A percentile compares a stretch with the other conserved stretches of the same genome.
phyloP scores from a whole-genome alignment of 2,797 vertebrate species.

The Babyrousa celebensis region DNA sequence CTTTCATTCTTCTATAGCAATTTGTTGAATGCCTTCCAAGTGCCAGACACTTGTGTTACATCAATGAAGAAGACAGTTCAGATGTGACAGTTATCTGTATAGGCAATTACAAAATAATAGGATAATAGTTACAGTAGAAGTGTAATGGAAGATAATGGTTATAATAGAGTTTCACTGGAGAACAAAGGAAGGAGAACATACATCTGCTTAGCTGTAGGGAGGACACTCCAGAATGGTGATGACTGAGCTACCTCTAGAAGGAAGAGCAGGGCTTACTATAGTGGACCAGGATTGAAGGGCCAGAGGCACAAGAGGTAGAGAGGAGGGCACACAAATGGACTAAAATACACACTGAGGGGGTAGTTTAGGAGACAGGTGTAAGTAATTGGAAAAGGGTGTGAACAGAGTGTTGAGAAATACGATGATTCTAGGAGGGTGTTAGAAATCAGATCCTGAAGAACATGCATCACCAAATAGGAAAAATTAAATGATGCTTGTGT shows the following conservation, averaged over 20 bases:
- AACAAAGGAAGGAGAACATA: background rate
- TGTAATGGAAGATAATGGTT: background rate
- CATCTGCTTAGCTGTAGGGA: background rate
- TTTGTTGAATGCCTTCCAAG: conserved; percentile 23
- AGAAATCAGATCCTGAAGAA: background rate
- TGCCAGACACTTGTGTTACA: background rate
- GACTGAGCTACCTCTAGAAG: background rate
- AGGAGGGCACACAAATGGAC: background rate
- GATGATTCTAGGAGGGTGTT: background rate
- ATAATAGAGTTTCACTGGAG: background rate
- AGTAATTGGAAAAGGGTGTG: background rate
- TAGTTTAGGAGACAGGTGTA: background rate
- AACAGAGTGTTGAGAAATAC: background rate
- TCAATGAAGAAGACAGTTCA: background rate
- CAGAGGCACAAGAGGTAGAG: background rate
- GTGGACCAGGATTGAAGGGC: no score
- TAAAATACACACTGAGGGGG: background rate
- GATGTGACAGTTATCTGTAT: background rate
- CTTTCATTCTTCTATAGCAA: background rate
- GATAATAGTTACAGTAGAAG: background rate
- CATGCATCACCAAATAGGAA: background rate
- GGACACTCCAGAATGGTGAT: background rate
- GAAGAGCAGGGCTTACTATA: background rate
- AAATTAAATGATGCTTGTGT: background rate
- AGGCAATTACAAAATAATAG: background rate